A percentile compares a stretch with the other conserved stretches of the same genome.
Conservation (phyloP, 2,888 invertebrate genomes). For the Noctua pronuba region DNA sequence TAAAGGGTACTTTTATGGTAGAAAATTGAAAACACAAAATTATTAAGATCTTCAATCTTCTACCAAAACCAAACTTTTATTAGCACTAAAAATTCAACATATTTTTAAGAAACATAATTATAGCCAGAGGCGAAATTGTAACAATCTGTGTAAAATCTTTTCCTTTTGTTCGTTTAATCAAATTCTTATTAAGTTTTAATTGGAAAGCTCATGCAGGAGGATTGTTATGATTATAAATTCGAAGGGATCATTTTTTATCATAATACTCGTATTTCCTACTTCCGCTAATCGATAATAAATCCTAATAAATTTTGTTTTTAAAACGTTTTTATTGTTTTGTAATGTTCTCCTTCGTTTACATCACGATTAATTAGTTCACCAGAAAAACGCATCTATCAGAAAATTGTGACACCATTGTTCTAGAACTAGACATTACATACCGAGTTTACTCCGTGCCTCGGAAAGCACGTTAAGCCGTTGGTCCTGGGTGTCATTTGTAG, state of each 20-base stretch:
- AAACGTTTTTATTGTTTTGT: neutral
- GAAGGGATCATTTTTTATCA: neutral
- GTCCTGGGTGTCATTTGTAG: no score
- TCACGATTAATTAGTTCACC: neutral
- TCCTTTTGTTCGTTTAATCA: constrained; percentile 63
- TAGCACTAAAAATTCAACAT: neutral
- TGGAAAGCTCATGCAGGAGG: constrained; percentile 50
- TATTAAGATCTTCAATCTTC: neutral
- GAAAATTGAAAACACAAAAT: no score
- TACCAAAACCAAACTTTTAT: no score
- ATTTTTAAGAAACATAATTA: constrained; percentile 36
- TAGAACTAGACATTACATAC: no score
- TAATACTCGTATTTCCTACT: neutral
- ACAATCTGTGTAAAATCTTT: constrained; percentile 59
- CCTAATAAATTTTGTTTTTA: neutral
- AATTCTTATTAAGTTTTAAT: constrained; percentile 68
- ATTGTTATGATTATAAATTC: constrained; percentile 31
- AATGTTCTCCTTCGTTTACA: neutral
- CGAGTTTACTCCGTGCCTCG: no score
- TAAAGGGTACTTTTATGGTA: no score
- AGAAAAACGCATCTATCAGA: no score
- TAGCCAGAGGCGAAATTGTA: constrained; percentile 61
- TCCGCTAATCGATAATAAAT: neutral
- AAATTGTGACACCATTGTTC: no score
- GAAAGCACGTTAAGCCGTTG: no score